Evolutionary conservation across 2,797 vertebrate genomes (phyloP).

Genomic region (Steatocranus sp.): DNA sequence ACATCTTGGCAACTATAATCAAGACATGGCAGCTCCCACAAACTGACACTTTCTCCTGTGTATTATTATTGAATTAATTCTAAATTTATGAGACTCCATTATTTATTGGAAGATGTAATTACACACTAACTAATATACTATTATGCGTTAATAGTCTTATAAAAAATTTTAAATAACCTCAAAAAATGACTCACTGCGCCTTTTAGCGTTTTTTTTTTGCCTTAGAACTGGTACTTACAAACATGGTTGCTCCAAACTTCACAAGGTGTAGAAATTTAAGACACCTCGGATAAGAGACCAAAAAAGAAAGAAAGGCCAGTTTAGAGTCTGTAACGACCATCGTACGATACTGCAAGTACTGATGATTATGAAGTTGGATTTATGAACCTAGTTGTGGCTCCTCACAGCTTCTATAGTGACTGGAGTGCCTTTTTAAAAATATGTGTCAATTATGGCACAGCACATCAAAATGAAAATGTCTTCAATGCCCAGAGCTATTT

Average conservation of each 20-base stretch:
- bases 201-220: background rate
- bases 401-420: background rate
- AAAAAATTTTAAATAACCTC: accelerated
- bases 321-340: background rate
- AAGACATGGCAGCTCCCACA: background rate
- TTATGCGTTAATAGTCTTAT: background rate
- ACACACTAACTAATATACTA: background rate
- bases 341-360: background rate
- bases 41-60: background rate
- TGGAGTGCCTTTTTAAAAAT: background rate
- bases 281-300: background rate
- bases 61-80: background rate
- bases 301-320: background rate
- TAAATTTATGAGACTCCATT: background rate
- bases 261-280: background rate
- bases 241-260: background rate
- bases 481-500: background rate
- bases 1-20: background rate
- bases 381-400: background rate
- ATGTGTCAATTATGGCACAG: background rate
- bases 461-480: background rate
- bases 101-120: background rate
- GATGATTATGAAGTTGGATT: background rate
- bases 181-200: background rate
- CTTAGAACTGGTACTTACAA: background rate